Base-by-base conservation (phyloP, 2,888 invertebrate species). In the Apoda limacodes region DNA sequence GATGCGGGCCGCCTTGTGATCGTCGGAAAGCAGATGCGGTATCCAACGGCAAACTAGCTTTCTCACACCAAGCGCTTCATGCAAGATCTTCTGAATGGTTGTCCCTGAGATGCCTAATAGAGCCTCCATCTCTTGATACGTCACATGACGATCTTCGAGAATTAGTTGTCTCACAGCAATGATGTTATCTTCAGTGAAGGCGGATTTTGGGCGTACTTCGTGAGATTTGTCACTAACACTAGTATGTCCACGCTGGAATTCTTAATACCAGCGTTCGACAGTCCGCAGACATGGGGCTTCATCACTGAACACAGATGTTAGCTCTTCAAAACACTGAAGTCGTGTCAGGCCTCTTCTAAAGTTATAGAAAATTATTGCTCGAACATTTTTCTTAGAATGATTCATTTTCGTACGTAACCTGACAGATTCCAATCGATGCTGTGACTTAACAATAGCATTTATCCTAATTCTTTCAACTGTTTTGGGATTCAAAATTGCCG, bases 11-110 rank as follows among this genome's bases (percentile, higher is more conserved):
- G 34, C 28, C 30, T 38, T 53, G 9, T 40, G 35, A 30, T 39
- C 36, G 28, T 41, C 42, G 37, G 31, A 26, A 35, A 35, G 37
- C 34, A 30, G 15, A 40, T 40, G 35, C 20, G 40, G 37, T 15
- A 37, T 40, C 40, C 37, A 42, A 37, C 41, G 40, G 34, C n/a
- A 31, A 29, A 40, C 29, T 30, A 40, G 33, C 36, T 42, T 38
- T 42, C 29, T 40, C 22, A 41, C 30, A 32, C 32, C 26, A 28
- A 37, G 32, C 22, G 25, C 32, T 34, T 32, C 36, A 34, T 43
- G 41, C 39, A 38, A 30, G 34, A 41, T 43, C 24, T 34, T 39
- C 21, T 40, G 40, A 24, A 43, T 36, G 20, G 30, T 34, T 31
- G 22, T 46, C 37, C 32, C 35, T 38, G 28, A 30, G 23, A 27